These are phyloP conservation scores for Psix sp. DNA, from an alignment of 1,140 invertebrate species.

Conservation along the genomic window DNA sequence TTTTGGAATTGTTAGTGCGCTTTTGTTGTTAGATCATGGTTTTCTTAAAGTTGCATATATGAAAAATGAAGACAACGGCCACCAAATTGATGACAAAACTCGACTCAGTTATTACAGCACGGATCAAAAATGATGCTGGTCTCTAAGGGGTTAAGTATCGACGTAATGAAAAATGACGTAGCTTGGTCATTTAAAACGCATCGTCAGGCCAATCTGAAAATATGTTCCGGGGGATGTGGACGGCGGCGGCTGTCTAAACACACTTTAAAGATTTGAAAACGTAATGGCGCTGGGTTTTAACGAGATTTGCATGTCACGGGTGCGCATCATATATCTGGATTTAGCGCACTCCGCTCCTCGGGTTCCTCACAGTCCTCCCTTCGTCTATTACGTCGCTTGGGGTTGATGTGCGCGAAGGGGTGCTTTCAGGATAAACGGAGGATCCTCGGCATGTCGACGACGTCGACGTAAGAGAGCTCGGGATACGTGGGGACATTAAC, in stretches of 20 bases:
- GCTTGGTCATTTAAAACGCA: constrained; percentile 42
- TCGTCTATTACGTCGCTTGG: constrained; percentile 64
- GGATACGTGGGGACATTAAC: constrained; percentile 72
- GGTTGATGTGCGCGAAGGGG: constrained; percentile 67
- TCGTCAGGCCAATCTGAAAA: constrained; percentile 44
- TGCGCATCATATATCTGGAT: constrained; percentile 78
- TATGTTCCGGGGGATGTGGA: constrained; percentile 54
- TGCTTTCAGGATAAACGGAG: constrained; percentile 72
- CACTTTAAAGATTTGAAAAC: constrained; percentile 79
- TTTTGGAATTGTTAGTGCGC: constrained; percentile 11
- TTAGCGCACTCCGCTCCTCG: constrained; percentile 67
- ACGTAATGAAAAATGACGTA: constrained; percentile 40
- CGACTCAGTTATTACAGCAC: no score
- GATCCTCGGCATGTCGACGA: constrained; percentile 65
- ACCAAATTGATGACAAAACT: no score
- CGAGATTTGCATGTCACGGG: constrained; percentile 77
- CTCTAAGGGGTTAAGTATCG: constrained; percentile 21
- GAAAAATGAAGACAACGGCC: no score
- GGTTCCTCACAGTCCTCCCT: constrained; percentile 59
- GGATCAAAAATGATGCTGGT: no score
- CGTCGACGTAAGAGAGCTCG: constrained; percentile 60
- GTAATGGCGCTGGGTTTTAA: constrained; percentile 76
- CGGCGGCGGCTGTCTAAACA: constrained; percentile 75
- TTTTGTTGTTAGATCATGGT: no score
- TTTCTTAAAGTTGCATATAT: no score